These are phyloP conservation scores for Gobionotothen gibberifrons DNA, from an alignment of 2,797 vertebrate species.

Conservation along the genomic window DNA sequence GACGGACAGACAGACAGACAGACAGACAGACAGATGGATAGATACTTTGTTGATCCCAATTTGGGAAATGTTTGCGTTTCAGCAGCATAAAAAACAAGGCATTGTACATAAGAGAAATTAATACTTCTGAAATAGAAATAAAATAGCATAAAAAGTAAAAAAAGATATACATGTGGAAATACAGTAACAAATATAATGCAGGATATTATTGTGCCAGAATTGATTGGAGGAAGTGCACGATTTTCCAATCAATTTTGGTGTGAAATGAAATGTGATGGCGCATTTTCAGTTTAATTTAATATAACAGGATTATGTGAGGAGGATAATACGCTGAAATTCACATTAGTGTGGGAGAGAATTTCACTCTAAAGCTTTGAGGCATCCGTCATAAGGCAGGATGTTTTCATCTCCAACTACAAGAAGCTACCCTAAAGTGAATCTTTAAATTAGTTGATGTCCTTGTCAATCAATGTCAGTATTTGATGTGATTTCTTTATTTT, in stretches of 20 bases:
- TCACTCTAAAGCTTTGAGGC: background rate
- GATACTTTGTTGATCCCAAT: too few relatives aligned
- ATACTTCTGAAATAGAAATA: too few relatives aligned
- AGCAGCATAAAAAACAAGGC: too few relatives aligned
- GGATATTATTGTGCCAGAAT: background rate
- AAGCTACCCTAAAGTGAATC: background rate
- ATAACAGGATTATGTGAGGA: conserved; percentile 25
- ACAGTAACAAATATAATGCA: too few relatives aligned
- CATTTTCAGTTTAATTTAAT: conserved; percentile 16
- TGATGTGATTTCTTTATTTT: background rate
- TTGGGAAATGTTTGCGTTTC: too few relatives aligned
- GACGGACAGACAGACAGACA: too few relatives aligned
- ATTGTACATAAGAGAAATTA: too few relatives aligned
- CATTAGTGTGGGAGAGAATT: background rate
- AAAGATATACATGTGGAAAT: too few relatives aligned
- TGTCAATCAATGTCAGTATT: background rate
- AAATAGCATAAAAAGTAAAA: too few relatives aligned
- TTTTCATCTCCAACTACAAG: background rate
- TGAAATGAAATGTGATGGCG: conserved; percentile 25
- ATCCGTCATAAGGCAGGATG: background rate
- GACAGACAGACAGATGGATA: too few relatives aligned
- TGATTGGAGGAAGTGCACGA: background rate
- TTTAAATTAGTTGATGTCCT: background rate
- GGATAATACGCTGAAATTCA: conserved; percentile 1
- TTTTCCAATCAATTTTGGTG: conserved; percentile 6